Evolutionary conservation across 2,888 invertebrate genomes (phyloP).

Genomic region (Bellardia pandia): DNA sequence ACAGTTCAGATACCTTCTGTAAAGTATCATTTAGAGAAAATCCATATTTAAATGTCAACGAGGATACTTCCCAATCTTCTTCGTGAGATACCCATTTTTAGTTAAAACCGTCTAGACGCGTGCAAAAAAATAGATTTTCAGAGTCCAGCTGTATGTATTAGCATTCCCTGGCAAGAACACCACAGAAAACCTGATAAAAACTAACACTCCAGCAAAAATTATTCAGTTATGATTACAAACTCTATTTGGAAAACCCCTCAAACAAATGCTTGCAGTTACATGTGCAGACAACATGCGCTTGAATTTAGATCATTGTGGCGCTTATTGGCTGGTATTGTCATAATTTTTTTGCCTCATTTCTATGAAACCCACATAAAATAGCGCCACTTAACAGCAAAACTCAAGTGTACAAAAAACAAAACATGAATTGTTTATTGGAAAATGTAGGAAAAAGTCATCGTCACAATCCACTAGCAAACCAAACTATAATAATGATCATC

Average conservation of each 20-base stretch:
- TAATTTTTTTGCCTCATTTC: constrained; percentile 50
- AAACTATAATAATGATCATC: constrained; percentile 62
- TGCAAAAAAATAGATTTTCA: constrained; percentile 49
- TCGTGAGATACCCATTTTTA: constrained; percentile 36
- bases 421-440: constrained; percentile 35
- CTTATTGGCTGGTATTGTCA: constrained; percentile 60
- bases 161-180: constrained; percentile 30
- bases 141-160: constrained; percentile 38
- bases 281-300: neutral
- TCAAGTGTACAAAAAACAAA: neutral
- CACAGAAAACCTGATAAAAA: constrained; percentile 3
- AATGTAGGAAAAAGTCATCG: constrained; percentile 24
- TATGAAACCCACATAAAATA: constrained; percentile 72
- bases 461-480: neutral
- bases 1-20: too few species aligned
- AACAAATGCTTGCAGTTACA: constrained; percentile 39
- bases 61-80: constrained; percentile 18
- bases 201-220: constrained; percentile 39
- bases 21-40: too few species aligned
- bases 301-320: constrained; percentile 70
- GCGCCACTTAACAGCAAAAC: constrained; percentile 64
- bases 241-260: constrained; percentile 64
- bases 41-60: too few species aligned
- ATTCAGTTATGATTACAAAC: constrained; percentile 67
- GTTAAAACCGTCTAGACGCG: constrained; percentile 62